Conservation (phyloP, 2,888 invertebrate species). For the Flabesymbios commensalis region DNA sequence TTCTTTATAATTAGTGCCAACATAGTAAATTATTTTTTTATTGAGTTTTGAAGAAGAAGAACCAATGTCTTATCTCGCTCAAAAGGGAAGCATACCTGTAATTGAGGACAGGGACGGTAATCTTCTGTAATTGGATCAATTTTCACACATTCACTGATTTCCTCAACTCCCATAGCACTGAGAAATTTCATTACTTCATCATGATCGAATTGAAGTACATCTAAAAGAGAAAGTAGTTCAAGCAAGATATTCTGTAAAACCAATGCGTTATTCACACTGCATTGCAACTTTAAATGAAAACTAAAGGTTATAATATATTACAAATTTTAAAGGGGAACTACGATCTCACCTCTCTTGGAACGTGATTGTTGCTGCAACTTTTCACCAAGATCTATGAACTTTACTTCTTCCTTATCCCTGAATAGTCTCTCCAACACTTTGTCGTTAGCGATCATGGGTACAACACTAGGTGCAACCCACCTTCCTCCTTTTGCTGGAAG, state of each 20-base stretch:
- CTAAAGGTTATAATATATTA: no score
- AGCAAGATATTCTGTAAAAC: no score
- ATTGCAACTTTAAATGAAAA: no score
- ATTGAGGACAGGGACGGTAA: conserved; percentile 41
- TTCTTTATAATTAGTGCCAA: no score
- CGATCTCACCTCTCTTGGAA: no score
- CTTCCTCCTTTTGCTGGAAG: conserved; percentile 44
- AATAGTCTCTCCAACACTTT: conserved; percentile 23
- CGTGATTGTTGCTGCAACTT: conserved; percentile 8
- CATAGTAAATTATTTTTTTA: no score
- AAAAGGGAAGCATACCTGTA: conserved; percentile 44
- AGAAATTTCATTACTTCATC: conserved; percentile 17
- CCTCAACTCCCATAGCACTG: conserved; percentile 13
- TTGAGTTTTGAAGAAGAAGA: no score
- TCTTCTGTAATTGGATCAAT: conserved; percentile 39
- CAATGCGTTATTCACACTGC: no score
- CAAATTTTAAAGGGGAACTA: no score
- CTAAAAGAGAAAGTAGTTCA: background rate
- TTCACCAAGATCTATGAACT: conserved; percentile 23
- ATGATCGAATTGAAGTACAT: background rate
- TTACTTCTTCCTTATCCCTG: conserved; percentile 13
- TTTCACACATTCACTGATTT: conserved; percentile 42
- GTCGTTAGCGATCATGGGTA: conserved; percentile 53
- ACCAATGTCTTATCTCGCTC: no score
- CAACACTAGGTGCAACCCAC: conserved; percentile 47